Evolutionary conservation across 1,140 invertebrate species (phyloP).

Genomic region (Macrocentrus cingulum): DNA sequence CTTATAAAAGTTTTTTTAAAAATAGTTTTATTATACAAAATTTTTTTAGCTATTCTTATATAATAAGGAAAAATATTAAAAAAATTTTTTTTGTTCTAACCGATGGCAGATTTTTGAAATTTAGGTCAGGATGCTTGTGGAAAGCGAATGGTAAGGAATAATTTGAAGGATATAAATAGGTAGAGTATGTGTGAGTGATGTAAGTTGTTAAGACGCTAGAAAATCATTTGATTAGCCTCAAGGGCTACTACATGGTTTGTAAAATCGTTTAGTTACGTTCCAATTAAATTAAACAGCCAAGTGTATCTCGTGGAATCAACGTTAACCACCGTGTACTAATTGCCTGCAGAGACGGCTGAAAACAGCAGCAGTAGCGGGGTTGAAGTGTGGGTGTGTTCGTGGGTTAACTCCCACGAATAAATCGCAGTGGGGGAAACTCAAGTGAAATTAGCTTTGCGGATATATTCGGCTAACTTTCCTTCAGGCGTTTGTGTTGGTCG

Average conservation of each 20-base stretch:
- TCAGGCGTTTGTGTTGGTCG: background rate
- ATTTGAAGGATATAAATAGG: too few species aligned
- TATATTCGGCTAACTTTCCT: constrained; percentile 17
- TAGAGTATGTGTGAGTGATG: too few species aligned
- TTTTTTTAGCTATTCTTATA: too few species aligned
- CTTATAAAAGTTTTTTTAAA: too few species aligned
- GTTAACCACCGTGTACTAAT: constrained; percentile 34
- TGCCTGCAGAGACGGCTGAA: constrained; percentile 27
- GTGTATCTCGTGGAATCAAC: constrained; percentile 33
- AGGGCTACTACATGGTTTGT: background rate
- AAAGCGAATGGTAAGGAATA: too few species aligned
- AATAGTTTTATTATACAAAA: too few species aligned
- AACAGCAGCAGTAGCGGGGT: constrained; percentile 2
- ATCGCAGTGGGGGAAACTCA: constrained; percentile 27
- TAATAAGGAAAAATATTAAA: too few species aligned
- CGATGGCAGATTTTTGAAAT: too few species aligned
- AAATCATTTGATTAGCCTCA: background rate
- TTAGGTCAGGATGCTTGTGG: too few species aligned
- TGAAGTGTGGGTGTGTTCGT: too few species aligned
- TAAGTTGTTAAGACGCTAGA: background rate
- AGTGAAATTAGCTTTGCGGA: constrained; percentile 13
- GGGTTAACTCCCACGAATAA: constrained; percentile 26
- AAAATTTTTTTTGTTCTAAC: too few species aligned
- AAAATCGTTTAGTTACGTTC: constrained; percentile 14
- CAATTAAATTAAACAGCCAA: constrained; percentile 20